Evolutionary conservation across 2,888 invertebrate genomes (phyloP), one percentile per base, ranked within the genome.

Genomic region (Brachyopa scutellaris): DNA sequence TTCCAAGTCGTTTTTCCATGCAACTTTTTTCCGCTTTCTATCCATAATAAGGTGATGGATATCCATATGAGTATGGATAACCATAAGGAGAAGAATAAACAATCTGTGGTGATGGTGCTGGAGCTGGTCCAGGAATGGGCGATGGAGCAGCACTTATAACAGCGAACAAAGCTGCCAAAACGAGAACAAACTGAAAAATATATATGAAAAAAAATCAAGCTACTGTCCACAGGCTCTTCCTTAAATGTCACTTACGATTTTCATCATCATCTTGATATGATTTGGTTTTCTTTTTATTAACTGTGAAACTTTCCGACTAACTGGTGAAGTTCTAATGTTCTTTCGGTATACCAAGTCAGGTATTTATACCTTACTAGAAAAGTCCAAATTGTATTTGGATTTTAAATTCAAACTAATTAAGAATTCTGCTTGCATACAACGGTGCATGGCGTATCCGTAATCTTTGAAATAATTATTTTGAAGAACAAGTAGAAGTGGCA

Each of bases 21-120:
- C n/a, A n/a, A n/a, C n/a, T n/a, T n/a, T n/a, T n/a, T n/a, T n/a
- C n/a, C n/a, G n/a, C n/a, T n/a, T 69, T 45, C 86, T 55, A 87
- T n/a, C 86, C 87, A 74, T 87, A 87, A 61, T 87, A 87, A 0
- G 87, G 87, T 0, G 88, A 86, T 8, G 84, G 47, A 19, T 88
- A 88, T 23, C 78, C 69, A 29, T 67, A 76, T 3, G 61, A 21
- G 57, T 74, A 74, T 51, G 66, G 57, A 36, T 74, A 74, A 11
- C 19, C 59, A 85, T 83, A 55, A 76, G 84, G 15, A 84, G 87
- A 42, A 1, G 86, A 83, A 72, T 88, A 87, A 9, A 85, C 76
- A 51, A 87, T 87, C 6, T 88, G 88, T 38, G 70, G 84, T 3
- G 87, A 87, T 19, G n/a, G n/a, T n/a, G n/a, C n/a, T n/a, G 87